Base-by-base conservation (phyloP, 2,797 vertebrate genomes). In the Danionella dracula region DNA sequence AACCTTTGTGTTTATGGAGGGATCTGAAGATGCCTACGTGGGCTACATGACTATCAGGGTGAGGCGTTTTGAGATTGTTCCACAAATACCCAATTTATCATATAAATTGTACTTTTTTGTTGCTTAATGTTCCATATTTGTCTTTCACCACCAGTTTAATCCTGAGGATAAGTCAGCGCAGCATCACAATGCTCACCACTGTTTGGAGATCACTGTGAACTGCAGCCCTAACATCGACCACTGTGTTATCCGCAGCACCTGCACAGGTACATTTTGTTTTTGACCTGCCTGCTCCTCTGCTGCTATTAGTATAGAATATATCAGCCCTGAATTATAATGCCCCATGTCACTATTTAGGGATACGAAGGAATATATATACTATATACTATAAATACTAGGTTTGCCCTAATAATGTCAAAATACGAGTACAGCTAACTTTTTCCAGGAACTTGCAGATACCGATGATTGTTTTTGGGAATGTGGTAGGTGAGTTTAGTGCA, bases 11-110 rank as follows among this genome's bases (percentile, higher is more conserved):
- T 99, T 99, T 85, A 99, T 99, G 97, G 97, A 99, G 77, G 97
- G 97, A 71, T 99, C 97, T 59, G 97, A 99, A 82, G 97, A 99
- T 80, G 96, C 96, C 56, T 99, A 97, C 68, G 96, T 99, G 76
- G 96, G 97, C 73, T 99, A 97, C 81, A 99, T 99, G 96, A 99
- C 97, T 77, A 98, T 99, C 76, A 89, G 94, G 91, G 97, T 99
- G 87, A 92, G 92, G 56, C n/a, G 1, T 12, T 17, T 1, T 0
- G 15, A 12, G 48, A 27, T 20, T 5, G 5, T 4, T 38, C 8
- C 9, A 7, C 38, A 23, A 11, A 20, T 11, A 7, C 4, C n/a
- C n/a, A n/a, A 15, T 20, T 8, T 35, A 19, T 10, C 5, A 4
- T 10, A 27, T 16, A 45, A 44, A 46, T 42, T 20, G 37, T 9